Base-by-base conservation (phyloP, 2,797 vertebrate genomes). In the Acanthopagrus latus region DNA sequence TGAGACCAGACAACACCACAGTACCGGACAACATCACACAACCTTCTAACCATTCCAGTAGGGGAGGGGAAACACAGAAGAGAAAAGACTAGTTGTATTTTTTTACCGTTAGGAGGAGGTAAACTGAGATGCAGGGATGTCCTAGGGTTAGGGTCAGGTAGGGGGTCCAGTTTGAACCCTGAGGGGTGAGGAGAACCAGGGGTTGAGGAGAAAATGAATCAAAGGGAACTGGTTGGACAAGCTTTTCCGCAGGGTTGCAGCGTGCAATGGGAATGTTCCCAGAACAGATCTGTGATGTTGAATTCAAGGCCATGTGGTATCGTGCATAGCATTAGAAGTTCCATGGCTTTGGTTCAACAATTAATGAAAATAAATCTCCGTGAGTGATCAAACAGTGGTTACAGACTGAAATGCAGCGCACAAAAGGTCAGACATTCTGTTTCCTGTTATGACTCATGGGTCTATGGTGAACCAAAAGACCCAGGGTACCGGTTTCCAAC, bases 71-170 rank as follows among this genome's bases (percentile, higher is more conserved):
- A 69, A 91, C 86, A 93, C 71, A 82, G 52, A 81, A 76, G 44
- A 85, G 50, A 83, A 83, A 78, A 74, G 69, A 83, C 89, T 76
- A 29, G 70, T 64, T 59, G 47, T 46, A 70, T 81, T 76, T 85
- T 93, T 85, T 93, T 93, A 93, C 92, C 90, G 89, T 95, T 88
- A 89, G 94, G 86, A 92, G 91, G 89, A 87, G 91, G 93, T 89
- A 96, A 95, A 95, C 63, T 94, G 91, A 96, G 95, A 78, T 93
- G 94, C 89, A 96, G 91, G 91, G 89, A 89, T 72, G 92, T 95
- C 94, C 93, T 95, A 95, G 94, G 89, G 86, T 92, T 94, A 92
- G 85, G 88, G 87, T 95, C 92, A 76, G 93, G 91, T 80, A 77
- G 71, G 71, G 89, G 86, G 78, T 96, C 95, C 86, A 92, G 91